Conservation (phyloP, 2,888 invertebrate genomes). For the Dastarcus helophoroides region DNA sequence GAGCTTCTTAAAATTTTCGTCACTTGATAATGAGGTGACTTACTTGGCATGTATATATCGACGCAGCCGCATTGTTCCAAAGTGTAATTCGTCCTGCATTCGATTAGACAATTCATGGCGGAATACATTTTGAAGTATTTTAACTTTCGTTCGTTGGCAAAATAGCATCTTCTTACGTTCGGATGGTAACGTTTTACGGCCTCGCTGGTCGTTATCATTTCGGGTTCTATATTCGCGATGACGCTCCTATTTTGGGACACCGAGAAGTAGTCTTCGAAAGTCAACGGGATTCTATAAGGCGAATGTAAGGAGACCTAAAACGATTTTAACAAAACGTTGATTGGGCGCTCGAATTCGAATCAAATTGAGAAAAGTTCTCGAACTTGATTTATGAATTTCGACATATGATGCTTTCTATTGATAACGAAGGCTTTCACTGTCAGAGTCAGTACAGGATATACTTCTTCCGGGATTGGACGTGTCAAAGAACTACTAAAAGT, state of each 20-base stretch:
- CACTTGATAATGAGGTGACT: too few species aligned
- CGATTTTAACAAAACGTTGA: too few species aligned
- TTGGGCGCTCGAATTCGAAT: too few species aligned
- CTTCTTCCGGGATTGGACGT: too few species aligned
- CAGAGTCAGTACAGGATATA: too few species aligned
- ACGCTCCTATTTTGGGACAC: constrained; percentile 56
- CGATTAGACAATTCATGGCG: constrained; percentile 19
- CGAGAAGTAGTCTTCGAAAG: constrained; percentile 56
- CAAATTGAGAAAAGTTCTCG: too few species aligned
- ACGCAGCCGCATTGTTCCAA: constrained; percentile 18
- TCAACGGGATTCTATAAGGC: constrained; percentile 52
- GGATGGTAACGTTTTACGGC: constrained; percentile 4
- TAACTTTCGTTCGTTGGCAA: constrained; percentile 5
- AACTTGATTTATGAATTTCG: too few species aligned
- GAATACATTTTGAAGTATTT: constrained; percentile 20
- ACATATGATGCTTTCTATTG: too few species aligned
- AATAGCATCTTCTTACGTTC: constrained; percentile 7
- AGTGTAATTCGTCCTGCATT: constrained; percentile 21
- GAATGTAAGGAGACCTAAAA: constrained; percentile 50
- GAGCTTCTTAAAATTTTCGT: too few species aligned
- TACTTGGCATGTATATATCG: constrained; percentile 21
- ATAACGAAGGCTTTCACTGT: too few species aligned
- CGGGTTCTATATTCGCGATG: constrained; percentile 51
- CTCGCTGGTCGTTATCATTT: constrained; percentile 6
- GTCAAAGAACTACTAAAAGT: too few species aligned